These are phyloP conservation scores for Ophion costatus DNA, from an alignment of 2,888 invertebrate genomes.

Conservation along the genomic window DNA sequence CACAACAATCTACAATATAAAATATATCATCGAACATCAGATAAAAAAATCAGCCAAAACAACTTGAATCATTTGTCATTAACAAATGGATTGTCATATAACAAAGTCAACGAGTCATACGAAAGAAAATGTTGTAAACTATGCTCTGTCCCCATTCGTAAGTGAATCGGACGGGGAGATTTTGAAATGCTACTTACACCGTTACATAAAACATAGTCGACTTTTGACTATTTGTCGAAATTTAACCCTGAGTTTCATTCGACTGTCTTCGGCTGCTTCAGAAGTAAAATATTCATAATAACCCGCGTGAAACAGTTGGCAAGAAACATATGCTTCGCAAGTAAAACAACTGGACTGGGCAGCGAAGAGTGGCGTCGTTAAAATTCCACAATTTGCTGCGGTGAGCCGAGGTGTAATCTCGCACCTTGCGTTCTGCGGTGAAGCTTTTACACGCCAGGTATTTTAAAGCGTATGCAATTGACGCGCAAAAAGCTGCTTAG, in stretches of 20 bases:
- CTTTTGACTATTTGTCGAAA: background rate
- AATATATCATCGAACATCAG: no score
- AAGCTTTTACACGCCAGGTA: slow-evolving; percentile 23
- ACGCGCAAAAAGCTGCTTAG: slow-evolving; percentile 2
- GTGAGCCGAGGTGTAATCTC: slow-evolving; percentile 22
- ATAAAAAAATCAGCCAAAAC: no score
- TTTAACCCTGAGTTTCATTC: background rate
- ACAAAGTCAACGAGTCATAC: background rate
- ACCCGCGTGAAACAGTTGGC: background rate
- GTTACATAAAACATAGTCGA: background rate
- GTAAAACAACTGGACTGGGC: slow-evolving; percentile 15
- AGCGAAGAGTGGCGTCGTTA: slow-evolving; percentile 8
- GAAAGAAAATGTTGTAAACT: background rate
- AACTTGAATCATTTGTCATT: no score
- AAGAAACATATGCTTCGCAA: slow-evolving; percentile 5
- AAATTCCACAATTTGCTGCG: slow-evolving; percentile 37
- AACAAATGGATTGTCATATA: no score
- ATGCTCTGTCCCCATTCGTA: background rate
- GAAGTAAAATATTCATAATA: background rate
- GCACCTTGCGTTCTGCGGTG: slow-evolving; percentile 27
- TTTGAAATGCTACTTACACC: background rate
- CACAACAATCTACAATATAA: no score
- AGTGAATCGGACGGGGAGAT: no score
- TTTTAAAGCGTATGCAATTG: slow-evolving; percentile 30
- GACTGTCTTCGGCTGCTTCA: background rate